phyloP scores from a whole-genome alignment of 2,113 vertebrate genomes.

The Serilophus lunatus region DNA sequence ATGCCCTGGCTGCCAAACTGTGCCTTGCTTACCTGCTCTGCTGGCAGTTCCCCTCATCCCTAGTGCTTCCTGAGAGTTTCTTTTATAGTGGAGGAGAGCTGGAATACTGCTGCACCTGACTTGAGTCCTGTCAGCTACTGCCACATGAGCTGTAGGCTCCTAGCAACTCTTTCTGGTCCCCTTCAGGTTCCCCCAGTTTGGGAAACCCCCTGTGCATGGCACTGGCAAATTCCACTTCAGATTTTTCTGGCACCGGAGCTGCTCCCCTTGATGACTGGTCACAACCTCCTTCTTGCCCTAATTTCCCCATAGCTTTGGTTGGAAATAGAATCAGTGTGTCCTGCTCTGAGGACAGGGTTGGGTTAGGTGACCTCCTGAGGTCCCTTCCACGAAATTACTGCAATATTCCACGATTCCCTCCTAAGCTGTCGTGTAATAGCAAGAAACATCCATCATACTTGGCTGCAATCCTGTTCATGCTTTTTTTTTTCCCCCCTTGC shows the following conservation, averaged over 20 bases:
- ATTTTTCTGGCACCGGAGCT: background rate
- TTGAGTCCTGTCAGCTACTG: background rate
- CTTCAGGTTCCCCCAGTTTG: background rate
- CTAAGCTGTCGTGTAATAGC: background rate
- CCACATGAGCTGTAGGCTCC: accelerated
- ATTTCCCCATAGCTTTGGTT: background rate
- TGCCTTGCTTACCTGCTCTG: background rate
- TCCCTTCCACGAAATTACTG: background rate
- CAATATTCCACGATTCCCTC: background rate
- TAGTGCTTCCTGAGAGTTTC: background rate
- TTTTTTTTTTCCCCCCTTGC: background rate
- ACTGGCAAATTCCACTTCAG: too few relatives aligned
- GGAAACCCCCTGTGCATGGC: background rate
- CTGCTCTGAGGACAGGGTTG: background rate
- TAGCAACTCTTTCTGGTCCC: background rate
- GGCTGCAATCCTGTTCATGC: background rate
- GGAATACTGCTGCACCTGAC: background rate
- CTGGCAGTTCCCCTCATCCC: background rate
- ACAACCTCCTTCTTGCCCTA: background rate
- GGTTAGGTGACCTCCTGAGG: background rate
- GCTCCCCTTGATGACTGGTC: background rate
- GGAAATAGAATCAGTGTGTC: background rate
- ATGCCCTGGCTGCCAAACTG: background rate
- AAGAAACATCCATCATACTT: background rate
- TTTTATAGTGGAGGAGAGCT: background rate